Evolutionary conservation across 2,888 invertebrate genomes (phyloP).

Genomic region (Lapara coniferarum): DNA sequence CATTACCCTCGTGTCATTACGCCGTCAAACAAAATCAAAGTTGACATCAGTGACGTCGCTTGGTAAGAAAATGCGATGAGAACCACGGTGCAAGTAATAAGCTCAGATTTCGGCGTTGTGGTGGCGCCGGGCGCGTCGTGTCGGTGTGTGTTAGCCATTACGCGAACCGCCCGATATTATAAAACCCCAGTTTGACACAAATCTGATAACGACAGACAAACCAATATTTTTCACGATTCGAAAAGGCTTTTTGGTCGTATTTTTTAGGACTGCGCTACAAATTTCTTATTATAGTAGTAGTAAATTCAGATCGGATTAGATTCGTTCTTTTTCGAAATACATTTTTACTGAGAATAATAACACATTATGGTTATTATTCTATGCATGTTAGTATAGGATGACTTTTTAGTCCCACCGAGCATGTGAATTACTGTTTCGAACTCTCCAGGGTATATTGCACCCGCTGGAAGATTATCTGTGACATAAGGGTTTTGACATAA

Average conservation of each 20-base stretch:
- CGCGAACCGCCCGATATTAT: background rate
- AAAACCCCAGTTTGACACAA: constrained; percentile 1
- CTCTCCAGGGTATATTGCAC: constrained; percentile 13
- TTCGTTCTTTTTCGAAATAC: constrained; percentile 5
- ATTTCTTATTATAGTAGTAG: background rate
- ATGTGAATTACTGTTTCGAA: constrained; percentile 2
- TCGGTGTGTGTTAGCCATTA: background rate
- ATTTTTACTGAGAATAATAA: too few species aligned
- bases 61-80: too few species aligned
- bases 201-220: background rate
- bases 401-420: constrained; percentile 9
- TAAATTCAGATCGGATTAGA: constrained; percentile 4
- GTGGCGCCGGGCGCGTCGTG: too few species aligned
- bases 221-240: background rate
- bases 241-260: background rate
- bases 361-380: too few species aligned
- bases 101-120: too few species aligned
- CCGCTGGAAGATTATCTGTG: background rate
- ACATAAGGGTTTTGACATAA: background rate
- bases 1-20: too few species aligned
- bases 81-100: too few species aligned
- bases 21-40: too few species aligned
- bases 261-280: background rate
- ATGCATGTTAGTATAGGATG: constrained; percentile 3
- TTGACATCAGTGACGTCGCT: too few species aligned